Conservation (phyloP, 2,888 invertebrate genomes). For the Trimorus sp. region DNA sequence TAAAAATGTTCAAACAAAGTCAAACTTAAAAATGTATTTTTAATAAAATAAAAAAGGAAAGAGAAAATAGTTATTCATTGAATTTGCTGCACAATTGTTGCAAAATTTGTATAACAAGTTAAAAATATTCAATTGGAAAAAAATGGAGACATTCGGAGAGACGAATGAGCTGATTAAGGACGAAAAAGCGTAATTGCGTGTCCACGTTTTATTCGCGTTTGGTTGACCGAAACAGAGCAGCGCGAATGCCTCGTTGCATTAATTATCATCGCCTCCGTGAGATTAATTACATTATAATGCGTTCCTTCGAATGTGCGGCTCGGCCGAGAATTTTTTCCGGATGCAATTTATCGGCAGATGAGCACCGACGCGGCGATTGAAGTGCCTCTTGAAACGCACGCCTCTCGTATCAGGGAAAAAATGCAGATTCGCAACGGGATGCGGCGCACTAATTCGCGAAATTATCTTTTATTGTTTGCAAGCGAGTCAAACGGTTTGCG, state of each 20-base stretch:
- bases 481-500: slow-evolving; percentile 5
- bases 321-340: slow-evolving; percentile 58
- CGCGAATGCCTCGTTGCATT: slow-evolving; percentile 52
- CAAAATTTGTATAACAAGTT: too few relatives aligned
- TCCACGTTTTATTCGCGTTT: slow-evolving; percentile 25
- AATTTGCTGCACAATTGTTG: too few relatives aligned
- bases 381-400: slow-evolving; percentile 58
- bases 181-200: slow-evolving; percentile 21
- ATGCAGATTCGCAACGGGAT: slow-evolving; percentile 60
- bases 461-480: slow-evolving; percentile 33
- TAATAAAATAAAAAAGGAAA: too few relatives aligned
- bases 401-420: slow-evolving; percentile 51
- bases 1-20: too few relatives aligned
- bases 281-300: slow-evolving; percentile 66
- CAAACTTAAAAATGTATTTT: too few relatives aligned
- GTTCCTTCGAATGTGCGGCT: slow-evolving; percentile 56
- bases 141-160: not conserved
- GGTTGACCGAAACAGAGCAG: slow-evolving; percentile 57
- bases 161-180: slow-evolving; percentile 38
- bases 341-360: slow-evolving; percentile 68
- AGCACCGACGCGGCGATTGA: slow-evolving; percentile 61
- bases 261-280: slow-evolving; percentile 63
- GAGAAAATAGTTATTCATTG: too few relatives aligned
- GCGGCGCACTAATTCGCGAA: slow-evolving; percentile 33
- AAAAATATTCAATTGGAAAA: too few relatives aligned